phyloP scores from a whole-genome alignment of 2,113 vertebrate species.

The Cettia cetti region DNA sequence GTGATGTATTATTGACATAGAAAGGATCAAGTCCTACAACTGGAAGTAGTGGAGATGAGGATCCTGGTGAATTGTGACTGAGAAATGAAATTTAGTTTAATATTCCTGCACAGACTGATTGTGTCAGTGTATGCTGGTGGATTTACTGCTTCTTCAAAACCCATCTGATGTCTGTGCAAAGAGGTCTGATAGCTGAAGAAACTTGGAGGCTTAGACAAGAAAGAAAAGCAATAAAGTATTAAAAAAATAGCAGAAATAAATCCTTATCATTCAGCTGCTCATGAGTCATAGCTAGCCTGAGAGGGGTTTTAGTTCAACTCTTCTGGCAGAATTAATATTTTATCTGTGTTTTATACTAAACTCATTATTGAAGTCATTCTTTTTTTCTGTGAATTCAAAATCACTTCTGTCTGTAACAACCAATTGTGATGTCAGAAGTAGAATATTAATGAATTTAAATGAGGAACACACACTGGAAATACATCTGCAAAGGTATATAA shows the following conservation, averaged over 20 bases:
- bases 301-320: not conserved
- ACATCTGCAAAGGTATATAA: not conserved
- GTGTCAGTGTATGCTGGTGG: not conserved
- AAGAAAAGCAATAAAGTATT: not conserved
- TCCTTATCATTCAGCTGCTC: not conserved
- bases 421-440: not conserved
- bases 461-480: not conserved
- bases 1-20: not conserved
- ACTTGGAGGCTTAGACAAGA: not conserved
- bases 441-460: not conserved
- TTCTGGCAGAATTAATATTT: constrained; percentile 18
- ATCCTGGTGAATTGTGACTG: not conserved
- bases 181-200: not conserved
- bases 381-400: not conserved
- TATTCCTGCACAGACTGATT: not conserved
- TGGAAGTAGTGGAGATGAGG: not conserved
- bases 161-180: not conserved
- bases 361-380: not conserved
- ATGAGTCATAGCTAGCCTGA: constrained; percentile 34
- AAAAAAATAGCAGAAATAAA: constrained; percentile 14
- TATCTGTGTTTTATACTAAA: constrained; percentile 5
- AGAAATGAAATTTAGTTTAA: not conserved
- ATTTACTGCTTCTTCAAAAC: not conserved
- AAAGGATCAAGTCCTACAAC: not conserved
- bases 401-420: not conserved